Conservation (phyloP, 1,140 invertebrate species). For the Scaptomyza montana region DNA sequence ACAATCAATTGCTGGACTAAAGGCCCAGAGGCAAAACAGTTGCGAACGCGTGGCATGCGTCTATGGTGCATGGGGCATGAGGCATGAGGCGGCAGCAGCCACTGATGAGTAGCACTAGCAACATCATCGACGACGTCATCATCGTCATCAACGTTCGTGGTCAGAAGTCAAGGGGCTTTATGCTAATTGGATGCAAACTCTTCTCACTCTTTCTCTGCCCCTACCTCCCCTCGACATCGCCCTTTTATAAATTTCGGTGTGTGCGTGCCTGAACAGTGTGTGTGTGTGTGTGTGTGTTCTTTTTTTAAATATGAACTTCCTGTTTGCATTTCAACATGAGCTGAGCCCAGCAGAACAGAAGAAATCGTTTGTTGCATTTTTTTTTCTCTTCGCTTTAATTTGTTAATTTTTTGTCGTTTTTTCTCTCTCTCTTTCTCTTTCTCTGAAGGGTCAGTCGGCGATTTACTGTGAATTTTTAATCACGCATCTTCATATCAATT, state of each 20-base stretch:
- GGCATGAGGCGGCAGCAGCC: background rate
- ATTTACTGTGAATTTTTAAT: slow-evolving; percentile 73
- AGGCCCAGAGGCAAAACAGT: background rate
- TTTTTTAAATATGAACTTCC: slow-evolving; percentile 76
- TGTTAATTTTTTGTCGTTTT: slow-evolving; percentile 21
- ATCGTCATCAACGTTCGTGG: slow-evolving; percentile 41
- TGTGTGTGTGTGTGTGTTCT: slow-evolving; percentile 52
- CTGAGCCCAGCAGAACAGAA: slow-evolving; percentile 25
- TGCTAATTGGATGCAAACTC: slow-evolving; percentile 68
- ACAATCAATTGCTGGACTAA: slow-evolving; percentile 27
- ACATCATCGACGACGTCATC: background rate
- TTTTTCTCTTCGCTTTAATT: slow-evolving; percentile 18
- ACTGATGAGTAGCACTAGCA: slow-evolving; percentile 21
- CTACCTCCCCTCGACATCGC: background rate
- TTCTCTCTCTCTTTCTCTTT: slow-evolving; percentile 5
- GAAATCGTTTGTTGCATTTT: slow-evolving; percentile 27
- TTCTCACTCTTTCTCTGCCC: background rate
- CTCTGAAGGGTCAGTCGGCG: slow-evolving; percentile 13
- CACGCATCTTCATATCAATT: slow-evolving; percentile 53
- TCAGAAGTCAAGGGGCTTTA: slow-evolving; percentile 67
- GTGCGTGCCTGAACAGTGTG: slow-evolving; percentile 43
- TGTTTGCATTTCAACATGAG: slow-evolving; percentile 56
- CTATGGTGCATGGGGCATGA: no score
- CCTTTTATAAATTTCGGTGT: slow-evolving; percentile 12
- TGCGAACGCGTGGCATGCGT: slow-evolving; percentile 9